Percentiles rank a stretch among this genome's conserved stretches.
phyloP scores from a whole-genome alignment of 2,113 vertebrate species.

The Cheilinus undulatus region DNA sequence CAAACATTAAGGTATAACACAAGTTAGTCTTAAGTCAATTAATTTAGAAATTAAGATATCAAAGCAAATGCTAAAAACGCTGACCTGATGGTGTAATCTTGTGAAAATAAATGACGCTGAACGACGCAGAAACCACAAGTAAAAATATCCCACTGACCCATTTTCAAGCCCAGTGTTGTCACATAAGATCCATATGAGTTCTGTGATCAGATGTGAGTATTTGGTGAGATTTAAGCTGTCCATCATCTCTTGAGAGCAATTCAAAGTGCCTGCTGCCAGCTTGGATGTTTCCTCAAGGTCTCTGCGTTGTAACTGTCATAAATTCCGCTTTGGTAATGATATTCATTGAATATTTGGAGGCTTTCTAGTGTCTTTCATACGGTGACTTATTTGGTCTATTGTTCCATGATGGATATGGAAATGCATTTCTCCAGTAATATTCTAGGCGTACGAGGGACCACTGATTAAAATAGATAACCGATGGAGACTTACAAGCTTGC shows the following conservation, averaged over 20 bases:
- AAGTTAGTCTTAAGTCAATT: too few relatives aligned
- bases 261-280: constrained; percentile 10
- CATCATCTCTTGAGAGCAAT: not conserved
- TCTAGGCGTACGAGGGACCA: constrained; percentile 36
- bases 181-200: not conserved
- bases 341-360: constrained; percentile 71
- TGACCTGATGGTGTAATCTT: too few relatives aligned
- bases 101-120: too few relatives aligned
- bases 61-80: too few relatives aligned
- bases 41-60: too few relatives aligned
- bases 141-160: not conserved
- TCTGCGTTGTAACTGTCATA: constrained; percentile 34
- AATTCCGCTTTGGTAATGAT: constrained; percentile 62
- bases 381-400: constrained; percentile 50
- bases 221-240: not conserved
- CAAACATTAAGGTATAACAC: too few relatives aligned
- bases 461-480: constrained; percentile 55
- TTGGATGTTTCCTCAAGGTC: constrained; percentile 41
- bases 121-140: not conserved
- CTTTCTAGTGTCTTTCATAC: constrained; percentile 56
- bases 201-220: not conserved
- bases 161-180: not conserved
- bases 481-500: constrained; percentile 19
- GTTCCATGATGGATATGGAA: constrained; percentile 57
- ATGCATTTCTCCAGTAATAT: constrained; percentile 46